A percentile compares a stretch with the other conserved stretches of the same genome.
Evolutionary conservation across 1,140 invertebrate genomes (phyloP).

Genomic region (Condylostylus longicornis): DNA sequence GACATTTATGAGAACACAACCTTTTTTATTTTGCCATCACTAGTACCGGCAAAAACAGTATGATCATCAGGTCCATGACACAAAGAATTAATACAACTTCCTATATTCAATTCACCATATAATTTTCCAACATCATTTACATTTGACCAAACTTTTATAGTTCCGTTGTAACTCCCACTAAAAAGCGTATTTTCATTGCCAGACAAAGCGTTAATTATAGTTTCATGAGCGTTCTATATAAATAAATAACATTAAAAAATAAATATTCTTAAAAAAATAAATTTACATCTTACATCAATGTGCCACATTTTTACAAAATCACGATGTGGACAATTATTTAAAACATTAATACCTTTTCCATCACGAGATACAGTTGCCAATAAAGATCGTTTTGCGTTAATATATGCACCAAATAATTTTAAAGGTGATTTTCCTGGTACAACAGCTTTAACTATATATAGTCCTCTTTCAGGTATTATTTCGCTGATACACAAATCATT

Average conservation of each 20-base stretch:
- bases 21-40: too few species aligned
- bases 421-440: conserved; percentile 25
- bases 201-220: conserved; percentile 25
- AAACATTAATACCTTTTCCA: conserved; percentile 23
- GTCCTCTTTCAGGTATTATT: conserved; percentile 21
- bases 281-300: conserved; percentile 13
- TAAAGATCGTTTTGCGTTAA: conserved; percentile 14
- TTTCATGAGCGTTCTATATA: conserved; percentile 23
- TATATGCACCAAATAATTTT: conserved; percentile 16
- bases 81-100: conserved; percentile 20
- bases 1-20: too few species aligned
- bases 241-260: too few species aligned
- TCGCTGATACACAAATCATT: conserved; percentile 23
- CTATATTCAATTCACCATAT: conserved; percentile 20
- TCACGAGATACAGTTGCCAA: conserved; percentile 24
- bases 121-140: conserved; percentile 10
- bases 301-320: conserved; percentile 18
- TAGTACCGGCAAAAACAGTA: conserved; percentile 20
- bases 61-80: conserved; percentile 20
- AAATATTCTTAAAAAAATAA: not conserved
- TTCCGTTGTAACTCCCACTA: conserved; percentile 27
- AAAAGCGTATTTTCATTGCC: conserved; percentile 18
- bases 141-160: conserved; percentile 25
- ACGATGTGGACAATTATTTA: conserved; percentile 16
- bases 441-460: conserved; percentile 24